Evolutionary conservation across 2,113 vertebrate genomes (phyloP).

Genomic region (Alligator mississippiensis): DNA sequence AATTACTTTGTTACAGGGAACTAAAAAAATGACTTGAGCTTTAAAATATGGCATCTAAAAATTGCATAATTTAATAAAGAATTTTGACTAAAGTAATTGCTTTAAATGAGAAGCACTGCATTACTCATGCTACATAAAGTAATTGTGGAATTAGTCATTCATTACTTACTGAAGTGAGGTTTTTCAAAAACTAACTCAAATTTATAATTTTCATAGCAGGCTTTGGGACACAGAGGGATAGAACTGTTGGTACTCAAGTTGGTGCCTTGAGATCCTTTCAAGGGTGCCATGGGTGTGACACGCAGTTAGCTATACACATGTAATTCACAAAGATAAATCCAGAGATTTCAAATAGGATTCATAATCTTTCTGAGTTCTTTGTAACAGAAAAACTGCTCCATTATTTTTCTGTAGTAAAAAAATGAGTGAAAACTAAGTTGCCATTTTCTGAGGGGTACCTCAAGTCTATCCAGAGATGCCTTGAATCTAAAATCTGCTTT

Average conservation of each 20-base stretch:
- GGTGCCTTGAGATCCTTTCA: neutral
- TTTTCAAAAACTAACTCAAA: neutral
- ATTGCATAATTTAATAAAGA: slow-evolving; percentile 36
- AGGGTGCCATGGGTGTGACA: too few species aligned
- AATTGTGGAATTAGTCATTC: slow-evolving; percentile 59
- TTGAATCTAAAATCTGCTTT: too few species aligned
- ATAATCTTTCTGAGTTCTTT: too few species aligned
- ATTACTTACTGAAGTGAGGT: slow-evolving; percentile 36
- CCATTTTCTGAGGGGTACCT: too few species aligned
- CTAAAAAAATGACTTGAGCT: slow-evolving; percentile 1
- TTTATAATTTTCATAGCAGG: neutral
- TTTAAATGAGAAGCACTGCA: slow-evolving; percentile 47
- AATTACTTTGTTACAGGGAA: slow-evolving; percentile 28
- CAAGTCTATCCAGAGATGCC: too few species aligned
- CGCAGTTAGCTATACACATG: too few species aligned
- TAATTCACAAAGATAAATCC: too few species aligned
- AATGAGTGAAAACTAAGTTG: too few species aligned
- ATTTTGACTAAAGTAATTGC: slow-evolving; percentile 57
- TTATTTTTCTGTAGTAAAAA: too few species aligned
- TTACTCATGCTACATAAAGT: slow-evolving; percentile 42
- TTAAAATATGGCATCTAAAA: slow-evolving; percentile 39
- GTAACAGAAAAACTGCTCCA: too few species aligned
- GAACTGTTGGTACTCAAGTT: neutral
- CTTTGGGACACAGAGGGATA: neutral
- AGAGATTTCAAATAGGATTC: too few species aligned